phyloP scores from a whole-genome alignment of 2,113 vertebrate genomes.

The Mellivora capensis region DNA sequence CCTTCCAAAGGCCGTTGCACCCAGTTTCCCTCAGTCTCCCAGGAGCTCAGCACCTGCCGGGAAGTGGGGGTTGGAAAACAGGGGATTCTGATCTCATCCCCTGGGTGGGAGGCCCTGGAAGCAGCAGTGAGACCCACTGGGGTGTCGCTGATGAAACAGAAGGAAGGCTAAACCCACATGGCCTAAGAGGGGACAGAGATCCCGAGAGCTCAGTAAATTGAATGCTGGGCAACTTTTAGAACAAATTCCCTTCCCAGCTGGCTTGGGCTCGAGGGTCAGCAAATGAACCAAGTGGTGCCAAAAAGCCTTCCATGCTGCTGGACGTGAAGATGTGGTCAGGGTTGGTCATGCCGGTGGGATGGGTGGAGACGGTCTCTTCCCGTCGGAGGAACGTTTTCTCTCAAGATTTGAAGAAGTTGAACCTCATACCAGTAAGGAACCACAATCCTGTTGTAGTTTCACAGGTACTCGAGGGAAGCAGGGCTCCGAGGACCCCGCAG shows the following conservation, averaged over 20 bases:
- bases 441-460: background rate
- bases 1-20: no score
- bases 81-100: background rate
- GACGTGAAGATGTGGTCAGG: background rate
- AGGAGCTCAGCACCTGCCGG: background rate
- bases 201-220: background rate
- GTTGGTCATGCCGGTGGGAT: background rate
- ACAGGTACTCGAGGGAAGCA: background rate
- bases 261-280: background rate
- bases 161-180: background rate
- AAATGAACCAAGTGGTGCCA: background rate
- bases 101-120: background rate
- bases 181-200: background rate
- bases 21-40: background rate
- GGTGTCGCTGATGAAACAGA: rapidly evolving
- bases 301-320: background rate
- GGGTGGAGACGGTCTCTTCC: background rate
- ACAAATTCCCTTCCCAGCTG: background rate
- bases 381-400: background rate
- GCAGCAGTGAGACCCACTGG: background rate
- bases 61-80: background rate
- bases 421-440: background rate
- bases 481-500: background rate
- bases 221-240: background rate
- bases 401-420: background rate